Conservation (phyloP, 2,113 vertebrate genomes). For the Petroica traversi region DNA sequence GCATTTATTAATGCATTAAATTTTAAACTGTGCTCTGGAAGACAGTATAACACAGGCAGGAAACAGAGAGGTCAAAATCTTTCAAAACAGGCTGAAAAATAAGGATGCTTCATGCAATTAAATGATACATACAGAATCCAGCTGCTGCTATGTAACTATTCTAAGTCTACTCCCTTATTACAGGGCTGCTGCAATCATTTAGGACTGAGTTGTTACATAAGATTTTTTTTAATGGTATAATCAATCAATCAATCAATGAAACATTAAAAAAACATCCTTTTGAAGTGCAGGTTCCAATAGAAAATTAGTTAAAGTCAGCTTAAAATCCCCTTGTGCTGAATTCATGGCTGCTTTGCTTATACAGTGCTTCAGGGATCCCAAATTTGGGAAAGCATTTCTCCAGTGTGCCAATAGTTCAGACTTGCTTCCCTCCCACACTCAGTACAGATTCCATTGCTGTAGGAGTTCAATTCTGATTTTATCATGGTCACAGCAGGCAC, state of each 20-base stretch:
- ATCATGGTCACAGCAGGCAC: neutral
- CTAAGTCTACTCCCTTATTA: neutral
- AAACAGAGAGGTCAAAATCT: constrained; percentile 12
- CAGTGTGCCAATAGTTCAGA: neutral
- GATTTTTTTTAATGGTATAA: neutral
- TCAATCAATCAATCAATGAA: neutral
- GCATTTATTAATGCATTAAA: constrained; percentile 68
- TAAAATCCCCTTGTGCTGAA: neutral
- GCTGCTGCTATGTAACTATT: neutral
- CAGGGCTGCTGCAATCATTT: neutral
- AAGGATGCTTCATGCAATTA: neutral
- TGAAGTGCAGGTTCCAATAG: neutral
- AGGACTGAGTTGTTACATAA: neutral
- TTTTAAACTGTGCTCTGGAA: constrained; percentile 49
- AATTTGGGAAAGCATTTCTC: neutral
- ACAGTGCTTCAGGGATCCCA: neutral
- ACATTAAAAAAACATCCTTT: neutral
- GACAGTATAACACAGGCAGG: neutral
- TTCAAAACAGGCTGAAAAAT: constrained; percentile 1
- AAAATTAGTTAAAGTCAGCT: neutral
- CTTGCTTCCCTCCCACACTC: neutral
- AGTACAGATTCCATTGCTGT: neutral
- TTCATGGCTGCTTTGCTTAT: neutral
- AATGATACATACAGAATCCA: neutral
- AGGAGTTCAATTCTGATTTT: neutral